These are phyloP conservation scores for Fistularia commersonii DNA, from an alignment of 2,797 vertebrate genomes.

Conservation along the genomic window DNA sequence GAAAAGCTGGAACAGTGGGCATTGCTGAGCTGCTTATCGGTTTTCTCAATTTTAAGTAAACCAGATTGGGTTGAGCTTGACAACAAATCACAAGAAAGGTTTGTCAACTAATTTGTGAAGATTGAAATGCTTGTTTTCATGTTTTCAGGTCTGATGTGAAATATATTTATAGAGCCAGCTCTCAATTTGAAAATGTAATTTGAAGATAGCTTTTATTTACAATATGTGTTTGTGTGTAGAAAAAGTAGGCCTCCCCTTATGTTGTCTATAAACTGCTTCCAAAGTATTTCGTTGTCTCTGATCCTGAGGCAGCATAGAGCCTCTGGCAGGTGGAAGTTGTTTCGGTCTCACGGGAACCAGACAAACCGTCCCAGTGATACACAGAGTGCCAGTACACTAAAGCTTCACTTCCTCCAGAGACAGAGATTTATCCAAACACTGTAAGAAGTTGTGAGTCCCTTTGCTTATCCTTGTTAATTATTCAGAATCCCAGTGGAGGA, in stretches of 20 bases:
- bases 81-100: no score
- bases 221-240: conserved; percentile 4
- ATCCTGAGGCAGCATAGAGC: conserved; percentile 2
- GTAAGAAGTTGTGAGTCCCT: conserved; percentile 68
- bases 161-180: no score
- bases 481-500: conserved; percentile 67
- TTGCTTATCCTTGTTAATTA: conserved; percentile 74
- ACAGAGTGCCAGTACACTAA: conserved; percentile 51
- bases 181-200: no score
- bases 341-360: conserved; percentile 67
- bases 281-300: conserved; percentile 23
- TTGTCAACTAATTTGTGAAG: no score
- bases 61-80: no score
- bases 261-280: conserved; percentile 20
- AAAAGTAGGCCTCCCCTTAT: conserved; percentile 18
- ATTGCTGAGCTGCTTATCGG: no score
- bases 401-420: conserved; percentile 66
- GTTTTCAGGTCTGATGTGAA: no score
- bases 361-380: conserved; percentile 62
- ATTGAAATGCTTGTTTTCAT: no score
- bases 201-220: no score
- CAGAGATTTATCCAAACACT: conserved; percentile 53
- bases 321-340: conserved; percentile 31
- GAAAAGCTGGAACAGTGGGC: no score
- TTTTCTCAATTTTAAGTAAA: no score